Evolutionary conservation across 2,888 invertebrate genomes (phyloP), one percentile per base, ranked within the genome.

Genomic region (Nudaria mundana): DNA sequence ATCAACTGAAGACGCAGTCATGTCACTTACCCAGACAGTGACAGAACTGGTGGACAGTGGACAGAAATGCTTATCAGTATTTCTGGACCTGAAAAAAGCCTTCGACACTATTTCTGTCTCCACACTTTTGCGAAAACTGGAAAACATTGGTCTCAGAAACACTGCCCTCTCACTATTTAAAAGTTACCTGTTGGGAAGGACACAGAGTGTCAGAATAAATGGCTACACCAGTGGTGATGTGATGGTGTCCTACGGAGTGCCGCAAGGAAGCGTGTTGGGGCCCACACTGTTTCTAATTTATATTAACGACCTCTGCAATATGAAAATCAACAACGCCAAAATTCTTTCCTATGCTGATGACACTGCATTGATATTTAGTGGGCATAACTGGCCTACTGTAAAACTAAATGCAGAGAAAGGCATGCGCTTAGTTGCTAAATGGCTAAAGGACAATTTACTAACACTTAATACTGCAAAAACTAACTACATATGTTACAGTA

Each of bases 61-160:
- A 7, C 22, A 22, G 22, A 22, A 22, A 8, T 22, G 22, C 22
- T 4, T 22, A 22, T 22, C 22, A n/a, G 22, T 22, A n/a, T 22
- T 22, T 22, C n/a, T 22, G 5, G 8, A 22, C 8, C 22, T 22
- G 5, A 22, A 22, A 22, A 39, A 39, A 10, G 39, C 29, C 5
- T 33, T 39, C 12, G 33, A 39, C 7, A 39, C 39, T 4, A 18
- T 33, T 28, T 39, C 33, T 23, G 24, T 29, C n/a, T n/a, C 29
- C 14, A 8, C 24, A 7, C 10, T 39, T n/a, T 7, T 30, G 3
- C 14, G n/a, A 5, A 33, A 39, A 13, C 29, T 39, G 1, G 32
- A 39, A 11, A 14, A 11, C 1, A 3, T 26, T 7, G 26, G 26
- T 13, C 14, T 37, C 1, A 25, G 31, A 37, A 31, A 30, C 2